phyloP scores from a whole-genome alignment of 2,888 invertebrate genomes.

The Ecliptopera silaceata region DNA sequence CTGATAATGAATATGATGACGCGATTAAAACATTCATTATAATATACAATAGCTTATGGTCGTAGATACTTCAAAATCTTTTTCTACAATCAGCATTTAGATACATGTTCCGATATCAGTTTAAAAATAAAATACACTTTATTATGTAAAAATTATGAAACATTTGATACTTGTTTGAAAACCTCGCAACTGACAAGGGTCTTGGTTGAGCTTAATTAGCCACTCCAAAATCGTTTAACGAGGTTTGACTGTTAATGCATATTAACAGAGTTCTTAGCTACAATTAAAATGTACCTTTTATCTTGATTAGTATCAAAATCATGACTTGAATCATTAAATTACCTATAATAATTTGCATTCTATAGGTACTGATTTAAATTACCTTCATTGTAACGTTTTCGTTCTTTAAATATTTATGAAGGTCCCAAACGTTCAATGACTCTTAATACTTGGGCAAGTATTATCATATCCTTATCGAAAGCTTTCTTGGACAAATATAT shows the following conservation, averaged over 20 bases:
- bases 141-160: conserved; percentile 2
- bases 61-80: too few relatives aligned
- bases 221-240: conserved; percentile 55
- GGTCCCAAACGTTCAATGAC: conserved; percentile 59
- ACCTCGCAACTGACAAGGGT: conserved; percentile 53
- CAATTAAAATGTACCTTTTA: conserved; percentile 1
- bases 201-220: conserved; percentile 57
- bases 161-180: conserved; percentile 44
- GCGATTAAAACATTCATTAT: too few relatives aligned
- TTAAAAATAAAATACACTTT: too few relatives aligned
- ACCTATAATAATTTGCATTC: conserved; percentile 1
- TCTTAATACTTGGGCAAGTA: conserved; percentile 66
- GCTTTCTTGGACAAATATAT: conserved; percentile 53
- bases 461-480: conserved; percentile 62
- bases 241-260: conserved; percentile 25
- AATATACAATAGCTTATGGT: too few relatives aligned
- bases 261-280: conserved; percentile 8
- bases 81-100: too few relatives aligned
- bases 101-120: too few relatives aligned
- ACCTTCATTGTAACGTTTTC: conserved; percentile 18
- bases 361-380: conserved; percentile 17
- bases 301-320: neutral
- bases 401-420: conserved; percentile 74
- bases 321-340: neutral
- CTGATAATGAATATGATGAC: too few relatives aligned